Conservation (phyloP, 2,888 invertebrate genomes). For the Machimus rusticus region DNA sequence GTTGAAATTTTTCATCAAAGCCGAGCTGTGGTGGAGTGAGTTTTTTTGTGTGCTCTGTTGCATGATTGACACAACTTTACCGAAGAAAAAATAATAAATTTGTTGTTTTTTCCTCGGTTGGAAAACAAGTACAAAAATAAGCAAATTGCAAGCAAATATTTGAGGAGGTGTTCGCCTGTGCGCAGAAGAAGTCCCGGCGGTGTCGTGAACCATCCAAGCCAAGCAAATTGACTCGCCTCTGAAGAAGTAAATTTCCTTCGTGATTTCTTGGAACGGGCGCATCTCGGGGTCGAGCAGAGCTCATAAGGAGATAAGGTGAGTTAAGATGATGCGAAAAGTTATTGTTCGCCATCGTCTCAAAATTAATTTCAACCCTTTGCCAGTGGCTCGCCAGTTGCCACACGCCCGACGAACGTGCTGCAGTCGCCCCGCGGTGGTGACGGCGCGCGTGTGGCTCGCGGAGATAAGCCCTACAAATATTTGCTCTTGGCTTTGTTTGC, state of each 20-base stretch:
- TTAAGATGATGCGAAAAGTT: not conserved
- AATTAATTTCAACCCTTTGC: not conserved
- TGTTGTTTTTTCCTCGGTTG: not conserved
- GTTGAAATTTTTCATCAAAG: not conserved
- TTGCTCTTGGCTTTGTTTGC: not conserved
- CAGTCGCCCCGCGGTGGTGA: not conserved
- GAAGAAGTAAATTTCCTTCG: not conserved
- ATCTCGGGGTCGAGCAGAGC: not conserved
- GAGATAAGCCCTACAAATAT: not conserved
- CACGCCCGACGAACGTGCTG: not conserved
- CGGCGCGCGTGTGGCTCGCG: not conserved
- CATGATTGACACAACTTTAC: not conserved
- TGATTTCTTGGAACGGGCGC: not conserved
- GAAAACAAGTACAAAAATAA: not conserved
- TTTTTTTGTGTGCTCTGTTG: not conserved
- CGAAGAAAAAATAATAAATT: not conserved
- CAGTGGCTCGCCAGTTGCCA: not conserved
- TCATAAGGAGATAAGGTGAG: not conserved
- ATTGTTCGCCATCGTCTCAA: not conserved
- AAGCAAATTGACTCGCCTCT: not conserved
- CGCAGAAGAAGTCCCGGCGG: not conserved
- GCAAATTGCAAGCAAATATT: not conserved
- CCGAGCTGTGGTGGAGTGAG: not conserved
- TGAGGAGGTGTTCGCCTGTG: not conserved
- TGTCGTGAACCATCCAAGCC: not conserved